phyloP scores from a whole-genome alignment of 2,797 vertebrate genomes.

The Phylloscopus collybita region DNA sequence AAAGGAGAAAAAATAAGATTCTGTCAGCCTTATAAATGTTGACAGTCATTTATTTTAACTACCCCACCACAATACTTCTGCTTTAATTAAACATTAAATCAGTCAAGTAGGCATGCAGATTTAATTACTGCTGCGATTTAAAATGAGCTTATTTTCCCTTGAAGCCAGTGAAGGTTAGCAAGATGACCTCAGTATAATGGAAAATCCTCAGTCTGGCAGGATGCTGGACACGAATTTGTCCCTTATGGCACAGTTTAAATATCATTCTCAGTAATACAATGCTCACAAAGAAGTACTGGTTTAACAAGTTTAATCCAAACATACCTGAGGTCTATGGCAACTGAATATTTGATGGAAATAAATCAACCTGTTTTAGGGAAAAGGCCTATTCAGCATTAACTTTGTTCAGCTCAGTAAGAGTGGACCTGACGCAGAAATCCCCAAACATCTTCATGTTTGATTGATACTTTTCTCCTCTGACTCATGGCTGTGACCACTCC shows the following conservation, averaged over 20 bases:
- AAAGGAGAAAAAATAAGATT: background rate
- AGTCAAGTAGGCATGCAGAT: constrained; percentile 25
- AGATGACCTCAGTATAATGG: background rate
- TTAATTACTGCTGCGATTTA: constrained; percentile 24
- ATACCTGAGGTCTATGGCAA: background rate
- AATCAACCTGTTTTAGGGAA: background rate
- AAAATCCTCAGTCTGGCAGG: constrained; percentile 29
- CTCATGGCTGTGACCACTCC: background rate
- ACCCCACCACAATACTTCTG: background rate
- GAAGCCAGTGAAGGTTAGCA: constrained; percentile 42
- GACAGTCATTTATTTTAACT: background rate
- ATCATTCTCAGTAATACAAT: background rate
- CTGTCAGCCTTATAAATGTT: background rate
- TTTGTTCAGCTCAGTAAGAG: background rate
- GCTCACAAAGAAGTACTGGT: background rate
- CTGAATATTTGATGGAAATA: background rate
- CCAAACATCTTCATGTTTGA: background rate
- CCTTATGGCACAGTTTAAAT: background rate
- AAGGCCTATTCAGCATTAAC: background rate
- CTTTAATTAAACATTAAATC: constrained; percentile 48
- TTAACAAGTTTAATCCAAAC: constrained; percentile 13
- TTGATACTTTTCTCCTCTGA: background rate
- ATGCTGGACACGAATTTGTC: background rate
- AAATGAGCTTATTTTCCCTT: constrained; percentile 42
- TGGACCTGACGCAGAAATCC: background rate